Evolutionary conservation across 2,888 invertebrate species (phyloP).

Genomic region (Andricus curvator): DNA sequence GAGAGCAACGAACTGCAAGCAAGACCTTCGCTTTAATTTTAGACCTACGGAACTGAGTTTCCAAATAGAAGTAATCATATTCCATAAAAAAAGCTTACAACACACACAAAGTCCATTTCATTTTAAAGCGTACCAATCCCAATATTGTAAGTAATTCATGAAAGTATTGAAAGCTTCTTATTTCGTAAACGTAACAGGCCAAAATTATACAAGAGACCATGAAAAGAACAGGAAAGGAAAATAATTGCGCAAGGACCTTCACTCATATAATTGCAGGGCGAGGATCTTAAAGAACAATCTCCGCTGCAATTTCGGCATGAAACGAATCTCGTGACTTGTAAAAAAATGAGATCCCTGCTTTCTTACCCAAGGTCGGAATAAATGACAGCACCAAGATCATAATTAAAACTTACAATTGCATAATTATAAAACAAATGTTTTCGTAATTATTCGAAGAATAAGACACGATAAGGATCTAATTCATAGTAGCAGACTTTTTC

Average conservation of each 20-base stretch:
- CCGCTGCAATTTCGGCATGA: conserved; percentile 32
- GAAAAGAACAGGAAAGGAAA: conserved; percentile 36
- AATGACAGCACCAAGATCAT: conserved; percentile 9
- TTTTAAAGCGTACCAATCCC: neutral
- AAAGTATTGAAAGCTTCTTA: neutral
- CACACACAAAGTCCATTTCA: conserved; percentile 7
- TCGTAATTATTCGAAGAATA: neutral
- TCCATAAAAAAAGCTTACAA: neutral
- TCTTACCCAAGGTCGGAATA: conserved; percentile 23
- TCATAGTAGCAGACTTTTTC: neutral
- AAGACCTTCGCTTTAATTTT: conserved; percentile 39
- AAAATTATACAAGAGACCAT: conserved; percentile 12
- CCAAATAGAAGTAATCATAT: conserved; percentile 22
- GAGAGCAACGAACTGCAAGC: conserved; percentile 36
- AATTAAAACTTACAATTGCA: conserved; percentile 11
- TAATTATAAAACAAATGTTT: neutral
- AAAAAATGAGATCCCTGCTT: conserved; percentile 11
- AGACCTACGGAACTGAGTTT: conserved; percentile 29
- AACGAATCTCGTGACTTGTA: conserved; percentile 33
- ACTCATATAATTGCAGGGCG: conserved; percentile 1
- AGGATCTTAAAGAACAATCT: conserved; percentile 35
- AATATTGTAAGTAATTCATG: neutral
- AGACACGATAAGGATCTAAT: neutral
- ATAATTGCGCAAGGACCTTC: conserved; percentile 42
- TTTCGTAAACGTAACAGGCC: neutral